Evolutionary conservation across 2,113 vertebrate genomes (phyloP).

Genomic region (Edolisoma coerulescens): DNA sequence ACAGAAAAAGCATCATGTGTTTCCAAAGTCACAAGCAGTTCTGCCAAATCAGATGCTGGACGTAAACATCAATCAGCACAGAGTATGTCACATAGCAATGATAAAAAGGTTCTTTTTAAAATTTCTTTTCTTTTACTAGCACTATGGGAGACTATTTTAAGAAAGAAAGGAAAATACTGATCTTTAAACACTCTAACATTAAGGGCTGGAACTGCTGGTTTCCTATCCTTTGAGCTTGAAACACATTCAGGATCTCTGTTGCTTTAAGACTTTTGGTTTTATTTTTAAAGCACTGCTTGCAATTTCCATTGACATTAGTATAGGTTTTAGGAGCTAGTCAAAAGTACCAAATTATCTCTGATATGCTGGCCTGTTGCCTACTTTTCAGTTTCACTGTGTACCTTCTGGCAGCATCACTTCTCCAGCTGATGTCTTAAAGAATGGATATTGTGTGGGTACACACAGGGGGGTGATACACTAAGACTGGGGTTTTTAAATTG

Average conservation of each 20-base stretch:
- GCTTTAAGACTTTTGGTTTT: background rate
- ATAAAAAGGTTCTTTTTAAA: background rate
- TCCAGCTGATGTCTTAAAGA: background rate
- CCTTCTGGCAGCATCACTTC: background rate
- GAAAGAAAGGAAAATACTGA: background rate
- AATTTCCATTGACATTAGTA: background rate
- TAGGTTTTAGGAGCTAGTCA: background rate
- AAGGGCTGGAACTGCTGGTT: background rate
- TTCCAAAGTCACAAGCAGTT: background rate
- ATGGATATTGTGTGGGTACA: background rate
- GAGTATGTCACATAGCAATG: background rate
- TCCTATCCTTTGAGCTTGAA: background rate
- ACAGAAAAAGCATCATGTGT: background rate
- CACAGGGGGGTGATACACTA: background rate
- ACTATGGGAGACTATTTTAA: background rate
- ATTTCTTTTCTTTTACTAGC: background rate
- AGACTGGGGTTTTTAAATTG: background rate
- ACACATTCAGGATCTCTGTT: background rate
- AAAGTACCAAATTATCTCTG: background rate
- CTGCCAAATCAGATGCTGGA: background rate
- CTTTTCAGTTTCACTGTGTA: background rate
- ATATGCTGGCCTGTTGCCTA: background rate
- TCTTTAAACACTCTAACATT: background rate
- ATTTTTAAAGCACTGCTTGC: background rate
- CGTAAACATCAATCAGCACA: accelerated